Conservation (phyloP, 2,888 invertebrate species). For the Alviniconcha strummeri region DNA sequence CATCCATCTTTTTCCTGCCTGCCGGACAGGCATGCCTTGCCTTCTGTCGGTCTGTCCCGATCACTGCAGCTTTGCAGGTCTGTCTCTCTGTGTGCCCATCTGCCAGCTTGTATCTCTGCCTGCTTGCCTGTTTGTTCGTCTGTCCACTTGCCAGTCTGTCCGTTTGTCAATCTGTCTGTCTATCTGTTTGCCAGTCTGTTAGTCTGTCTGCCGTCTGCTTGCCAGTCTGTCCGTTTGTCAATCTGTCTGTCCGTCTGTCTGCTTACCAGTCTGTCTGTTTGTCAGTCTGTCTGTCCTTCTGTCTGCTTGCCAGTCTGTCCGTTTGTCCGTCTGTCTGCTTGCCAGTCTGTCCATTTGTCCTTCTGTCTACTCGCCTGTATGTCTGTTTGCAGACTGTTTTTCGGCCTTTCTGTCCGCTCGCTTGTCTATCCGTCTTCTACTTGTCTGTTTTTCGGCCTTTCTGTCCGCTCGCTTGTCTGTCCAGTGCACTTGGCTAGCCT, state of each 20-base stretch:
- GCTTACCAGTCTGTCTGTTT: not conserved
- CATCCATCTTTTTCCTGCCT: too few relatives aligned
- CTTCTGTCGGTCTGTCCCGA: too few relatives aligned
- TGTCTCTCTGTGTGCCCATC: not conserved
- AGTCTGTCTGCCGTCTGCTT: not conserved
- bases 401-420: too few relatives aligned
- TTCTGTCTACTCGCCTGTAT: not conserved
- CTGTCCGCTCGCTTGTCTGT: too few relatives aligned
- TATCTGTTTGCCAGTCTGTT: not conserved
- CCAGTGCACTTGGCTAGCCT: too few relatives aligned
- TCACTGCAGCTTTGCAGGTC: too few relatives aligned
- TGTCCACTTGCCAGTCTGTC: too few relatives aligned
- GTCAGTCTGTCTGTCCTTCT: not conserved
- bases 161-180: too few relatives aligned
- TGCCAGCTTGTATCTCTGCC: not conserved
- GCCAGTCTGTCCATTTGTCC: not conserved
- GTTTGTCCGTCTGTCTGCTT: not conserved
- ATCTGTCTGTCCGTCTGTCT: not conserved
- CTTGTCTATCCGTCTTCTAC: too few relatives aligned
- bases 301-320: not conserved
- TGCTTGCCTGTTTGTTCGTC: not conserved
- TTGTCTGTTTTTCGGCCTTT: too few relatives aligned
- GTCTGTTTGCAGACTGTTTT: not conserved
- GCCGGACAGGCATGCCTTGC: too few relatives aligned
- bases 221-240: not conserved